These are phyloP conservation scores for Chinchilla lanigera DNA, from an alignment of 2,113 vertebrate genomes.

Conservation along the genomic window DNA sequence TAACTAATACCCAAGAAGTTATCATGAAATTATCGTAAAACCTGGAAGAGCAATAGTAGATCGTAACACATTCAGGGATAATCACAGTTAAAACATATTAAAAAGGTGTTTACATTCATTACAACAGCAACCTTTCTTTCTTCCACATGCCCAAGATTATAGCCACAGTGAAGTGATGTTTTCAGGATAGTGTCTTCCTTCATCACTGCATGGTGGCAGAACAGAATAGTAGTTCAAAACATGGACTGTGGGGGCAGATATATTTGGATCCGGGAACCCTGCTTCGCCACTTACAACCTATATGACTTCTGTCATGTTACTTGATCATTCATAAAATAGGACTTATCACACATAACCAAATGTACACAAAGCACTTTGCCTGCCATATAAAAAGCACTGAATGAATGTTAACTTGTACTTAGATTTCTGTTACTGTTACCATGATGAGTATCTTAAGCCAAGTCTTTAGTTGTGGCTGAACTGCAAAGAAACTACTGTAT, in stretches of 20 bases:
- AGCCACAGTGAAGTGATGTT: rapidly evolving
- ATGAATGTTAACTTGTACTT: not conserved
- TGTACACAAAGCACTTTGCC: not conserved
- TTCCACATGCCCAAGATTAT: not conserved
- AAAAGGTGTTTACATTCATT: not conserved
- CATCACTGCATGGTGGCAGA: rapidly evolving
- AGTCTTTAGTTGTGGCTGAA: not conserved
- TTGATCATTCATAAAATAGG: not conserved
- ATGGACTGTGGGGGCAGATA: not conserved
- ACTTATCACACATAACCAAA: not conserved
- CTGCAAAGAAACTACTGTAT: not conserved
- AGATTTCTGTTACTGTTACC: not conserved
- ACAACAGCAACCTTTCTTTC: not conserved
- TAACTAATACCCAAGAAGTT: not conserved
- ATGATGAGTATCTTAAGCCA: not conserved
- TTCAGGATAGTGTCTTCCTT: too few relatives aligned
- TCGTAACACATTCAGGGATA: not conserved
- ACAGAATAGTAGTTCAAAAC: not conserved
- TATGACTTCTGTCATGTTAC: not conserved
- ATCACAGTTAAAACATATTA: not conserved
- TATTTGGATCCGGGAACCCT: not conserved
- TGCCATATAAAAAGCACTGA: not conserved
- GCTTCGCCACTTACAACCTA: not conserved
- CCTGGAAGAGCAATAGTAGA: not conserved
- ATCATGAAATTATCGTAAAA: not conserved